Base-by-base conservation (phyloP, 2,888 invertebrate species). In the Diadromus collaris region DNA sequence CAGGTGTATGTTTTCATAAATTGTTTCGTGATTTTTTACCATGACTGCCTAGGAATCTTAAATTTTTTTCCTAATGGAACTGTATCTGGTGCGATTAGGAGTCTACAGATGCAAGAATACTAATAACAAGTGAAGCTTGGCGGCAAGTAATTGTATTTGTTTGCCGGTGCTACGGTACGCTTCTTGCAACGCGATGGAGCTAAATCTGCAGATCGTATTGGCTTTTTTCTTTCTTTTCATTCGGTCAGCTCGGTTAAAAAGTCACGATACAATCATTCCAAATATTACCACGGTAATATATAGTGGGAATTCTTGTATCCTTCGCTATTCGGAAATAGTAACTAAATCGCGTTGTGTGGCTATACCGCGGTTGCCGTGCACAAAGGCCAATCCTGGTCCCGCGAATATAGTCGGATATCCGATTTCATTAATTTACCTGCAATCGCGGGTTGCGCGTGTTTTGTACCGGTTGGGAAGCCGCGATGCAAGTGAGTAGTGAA, bases 391-490 rank as follows among this genome's bases (percentile, higher is more conserved):
- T 58, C 51, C 41, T 65, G 34, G 64, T 19, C 41, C 19, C 21
- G 16, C 32, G 69, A 78, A 51, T 68, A 34, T 69, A 56, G 21
- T 65, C 74, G 78, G 60, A 74, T 74, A 65, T 78, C 74, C 74
- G 64, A 32, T 78, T 74, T 78, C 64, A 78, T 78, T 74, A 58
- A 78, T 78, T 78, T 51, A 74, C 54, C 51, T 65, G 69, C 65
- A 51, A 27, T 65, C 63, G 51, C 54, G 46, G 48, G 41, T 34
- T 61, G n/a, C 44, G 16, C 61, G 51, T 46, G 38, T 64, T 70
- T 32, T 61, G 24, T 27, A 46, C 44, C 41, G 41, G 10, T 58
- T 29, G 58, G 2, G n/a, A 41, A 6, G 58, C 21, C 9, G 21
- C 16, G 41, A 61, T 65, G 44, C 46, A 10, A 48, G 48, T 19